Evolutionary conservation across 2,113 vertebrate genomes (phyloP).

Genomic region (Campylomormyrus tamandua): DNA sequence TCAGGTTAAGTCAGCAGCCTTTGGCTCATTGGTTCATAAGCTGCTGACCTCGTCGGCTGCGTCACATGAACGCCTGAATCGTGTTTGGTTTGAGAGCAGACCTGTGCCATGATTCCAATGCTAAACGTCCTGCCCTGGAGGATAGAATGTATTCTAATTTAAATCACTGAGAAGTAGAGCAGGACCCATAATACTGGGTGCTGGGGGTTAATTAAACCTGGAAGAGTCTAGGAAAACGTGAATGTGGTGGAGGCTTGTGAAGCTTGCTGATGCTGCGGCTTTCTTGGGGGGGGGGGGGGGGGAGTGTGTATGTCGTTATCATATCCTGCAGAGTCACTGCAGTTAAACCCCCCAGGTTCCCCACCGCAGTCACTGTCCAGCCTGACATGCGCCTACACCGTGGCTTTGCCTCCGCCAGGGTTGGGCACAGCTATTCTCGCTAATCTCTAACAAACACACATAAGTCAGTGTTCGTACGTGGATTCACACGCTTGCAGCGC

Average conservation of each 20-base stretch:
- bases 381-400: neutral
- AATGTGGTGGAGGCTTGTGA: neutral
- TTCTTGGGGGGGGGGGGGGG: neutral
- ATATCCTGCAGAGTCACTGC: neutral
- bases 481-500: neutral
- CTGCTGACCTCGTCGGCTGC: neutral
- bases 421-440: neutral
- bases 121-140: neutral
- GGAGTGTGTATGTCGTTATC: neutral
- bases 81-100: neutral
- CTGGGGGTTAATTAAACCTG: neutral
- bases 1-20: neutral
- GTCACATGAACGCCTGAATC: neutral
- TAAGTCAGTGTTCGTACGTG: neutral
- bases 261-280: neutral
- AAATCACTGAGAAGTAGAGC: neutral
- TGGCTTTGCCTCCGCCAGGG: neutral
- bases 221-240: neutral
- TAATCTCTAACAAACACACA: neutral
- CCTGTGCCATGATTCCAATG: neutral
- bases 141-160: neutral
- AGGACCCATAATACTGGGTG: neutral
- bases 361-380: conserved; percentile 12
- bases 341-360: neutral
- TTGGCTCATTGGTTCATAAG: neutral